These are phyloP conservation scores for Cephalopterus ornatus DNA, from an alignment of 2,113 vertebrate species.

Conservation along the genomic window DNA sequence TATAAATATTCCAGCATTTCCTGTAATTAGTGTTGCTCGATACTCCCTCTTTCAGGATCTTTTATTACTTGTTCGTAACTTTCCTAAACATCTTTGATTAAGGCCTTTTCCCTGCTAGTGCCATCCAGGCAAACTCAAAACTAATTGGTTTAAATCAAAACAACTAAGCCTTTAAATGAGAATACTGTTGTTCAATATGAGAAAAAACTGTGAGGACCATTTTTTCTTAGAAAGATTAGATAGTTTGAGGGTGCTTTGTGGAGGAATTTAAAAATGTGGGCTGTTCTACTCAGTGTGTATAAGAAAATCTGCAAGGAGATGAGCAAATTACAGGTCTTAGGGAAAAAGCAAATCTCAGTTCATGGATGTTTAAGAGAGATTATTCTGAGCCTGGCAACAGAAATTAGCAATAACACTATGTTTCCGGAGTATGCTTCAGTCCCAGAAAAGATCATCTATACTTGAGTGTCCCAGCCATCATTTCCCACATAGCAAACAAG, in stretches of 20 bases:
- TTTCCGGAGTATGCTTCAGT: neutral
- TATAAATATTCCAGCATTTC: conserved; percentile 28
- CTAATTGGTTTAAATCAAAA: neutral
- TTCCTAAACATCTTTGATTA: neutral
- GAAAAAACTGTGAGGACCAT: neutral
- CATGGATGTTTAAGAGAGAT: neutral
- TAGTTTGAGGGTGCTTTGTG: neutral
- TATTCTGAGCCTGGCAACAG: neutral
- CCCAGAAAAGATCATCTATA: neutral
- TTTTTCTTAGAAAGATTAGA: neutral
- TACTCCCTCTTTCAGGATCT: neutral
- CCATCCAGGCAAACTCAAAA: neutral
- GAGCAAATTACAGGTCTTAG: neutral
- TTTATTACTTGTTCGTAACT: neutral
- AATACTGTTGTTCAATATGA: neutral
- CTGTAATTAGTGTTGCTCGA: neutral
- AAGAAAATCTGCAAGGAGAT: neutral
- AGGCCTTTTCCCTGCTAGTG: neutral
- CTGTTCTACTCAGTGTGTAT: neutral
- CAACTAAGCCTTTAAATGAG: neutral
- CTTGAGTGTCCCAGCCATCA: neutral
- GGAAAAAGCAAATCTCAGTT: neutral
- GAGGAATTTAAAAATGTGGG: neutral
- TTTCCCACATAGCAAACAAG: neutral
- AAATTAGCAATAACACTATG: neutral